A percentile compares a stretch with the other conserved stretches of the same genome.
Evolutionary conservation across 2,113 vertebrate genomes (phyloP).

Genomic region (Pygoscelis antarcticus): DNA sequence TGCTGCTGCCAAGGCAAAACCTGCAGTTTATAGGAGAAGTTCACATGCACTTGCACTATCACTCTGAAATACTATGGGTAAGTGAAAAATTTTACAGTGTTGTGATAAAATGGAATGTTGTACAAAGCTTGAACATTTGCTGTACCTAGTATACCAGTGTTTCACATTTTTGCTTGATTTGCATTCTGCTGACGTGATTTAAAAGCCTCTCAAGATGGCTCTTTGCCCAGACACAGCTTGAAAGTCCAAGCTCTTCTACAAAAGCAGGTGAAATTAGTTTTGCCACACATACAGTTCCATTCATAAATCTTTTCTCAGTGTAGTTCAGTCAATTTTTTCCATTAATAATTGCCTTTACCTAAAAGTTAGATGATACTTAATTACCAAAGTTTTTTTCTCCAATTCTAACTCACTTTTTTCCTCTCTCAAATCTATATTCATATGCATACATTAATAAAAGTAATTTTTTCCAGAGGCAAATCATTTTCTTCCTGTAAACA

Average conservation of each 20-base stretch:
- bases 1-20: not conserved
- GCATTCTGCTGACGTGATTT: not conserved
- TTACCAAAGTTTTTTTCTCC: not conserved
- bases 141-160: not conserved
- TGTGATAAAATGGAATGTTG: not conserved
- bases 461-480: not conserved
- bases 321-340: not conserved
- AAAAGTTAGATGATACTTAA: not conserved
- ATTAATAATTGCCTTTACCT: not conserved
- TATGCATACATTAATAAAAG: not conserved
- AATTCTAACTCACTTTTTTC: not conserved
- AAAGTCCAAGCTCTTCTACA: not conserved
- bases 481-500: not conserved
- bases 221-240: not conserved
- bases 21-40: not conserved
- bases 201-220: not conserved
- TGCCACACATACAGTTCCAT: not conserved
- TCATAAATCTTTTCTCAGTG: constrained; percentile 28
- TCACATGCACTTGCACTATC: not conserved
- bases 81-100: not conserved
- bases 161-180: constrained; percentile 10
- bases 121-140: not conserved
- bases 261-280: constrained; percentile 33
- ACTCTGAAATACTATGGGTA: not conserved
- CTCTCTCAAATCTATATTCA: not conserved